Base-by-base conservation (phyloP, 2,888 invertebrate genomes). In the Volucella inanis region DNA sequence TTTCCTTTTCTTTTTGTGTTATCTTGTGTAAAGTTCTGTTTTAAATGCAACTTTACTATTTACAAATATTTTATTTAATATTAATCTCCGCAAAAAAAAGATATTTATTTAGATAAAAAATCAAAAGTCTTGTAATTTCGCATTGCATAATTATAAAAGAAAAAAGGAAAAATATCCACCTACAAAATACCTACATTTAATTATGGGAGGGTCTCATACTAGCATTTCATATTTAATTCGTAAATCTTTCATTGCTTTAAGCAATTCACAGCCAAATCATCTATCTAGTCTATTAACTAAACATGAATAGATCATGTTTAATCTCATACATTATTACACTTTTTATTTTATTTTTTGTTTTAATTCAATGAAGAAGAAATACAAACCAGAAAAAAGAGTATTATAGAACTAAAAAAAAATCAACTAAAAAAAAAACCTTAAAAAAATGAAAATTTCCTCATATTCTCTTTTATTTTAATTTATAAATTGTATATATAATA, bases 181-280 rank as follows among this genome's bases (percentile, higher is more conserved):
- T 54, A 49, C n/a, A 74, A 79, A 79, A 57, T 11, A 10, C 15
- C 22, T 41, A n/a, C 41, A 68, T 38, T 70, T 54, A 59, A 15
- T 70, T 62, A 74, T 18, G 75, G 68, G 72, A 79, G 72, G 80
- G 62, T 68, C 45, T 75, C 62, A 68, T 74, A 41, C 61, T 62
- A 49, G 38, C 57, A 10, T 68, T 22, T 14, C 45, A 59, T 67
- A 18, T 62, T 80, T 80, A 68, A 62, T 68, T 80, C 74, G 67
- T 75, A 75, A 64, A 55, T 64, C 74, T 57, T 80, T 55, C 47
- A 81, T 81, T 81, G 81, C 76, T 38, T 57, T 38, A 71, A 81
- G 81, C 81, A 81, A 81, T 76, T 81, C 81, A 81, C 81, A 81
- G 81, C 81, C 81, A 81, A 68, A 80, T 67, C 74, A 39, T 80